Conservation (phyloP, 2,888 invertebrate genomes). For the Criorhina ranunculi region DNA sequence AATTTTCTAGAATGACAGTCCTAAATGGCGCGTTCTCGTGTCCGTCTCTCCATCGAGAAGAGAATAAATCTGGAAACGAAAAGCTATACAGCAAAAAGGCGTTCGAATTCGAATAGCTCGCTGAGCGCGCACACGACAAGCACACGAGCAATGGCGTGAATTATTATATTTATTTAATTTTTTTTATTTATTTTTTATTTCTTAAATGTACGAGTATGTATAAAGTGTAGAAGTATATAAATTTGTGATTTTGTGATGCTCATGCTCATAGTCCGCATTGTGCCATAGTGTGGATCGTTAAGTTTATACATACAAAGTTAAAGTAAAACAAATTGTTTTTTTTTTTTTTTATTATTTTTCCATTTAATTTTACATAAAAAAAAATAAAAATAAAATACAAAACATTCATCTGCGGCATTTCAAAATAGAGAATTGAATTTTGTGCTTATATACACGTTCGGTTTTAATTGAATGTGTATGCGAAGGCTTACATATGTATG, state of each 20-base stretch:
- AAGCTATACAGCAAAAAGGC: slow-evolving; percentile 67
- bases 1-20: slow-evolving; percentile 41
- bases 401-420: slow-evolving; percentile 15
- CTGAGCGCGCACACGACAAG: slow-evolving; percentile 59
- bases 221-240: slow-evolving; percentile 25
- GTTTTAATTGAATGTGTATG: not conserved
- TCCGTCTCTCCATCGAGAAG: slow-evolving; percentile 61
- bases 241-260: slow-evolving; percentile 59
- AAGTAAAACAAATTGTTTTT: slow-evolving; percentile 9
- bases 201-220: slow-evolving; percentile 21
- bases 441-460: too few species aligned
- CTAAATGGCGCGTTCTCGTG: slow-evolving; percentile 29
- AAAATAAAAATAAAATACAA: slow-evolving; percentile 20
- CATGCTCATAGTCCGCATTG: not conserved
- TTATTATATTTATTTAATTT: slow-evolving; percentile 37
- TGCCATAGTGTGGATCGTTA: slow-evolving; percentile 30
- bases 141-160: slow-evolving; percentile 67
- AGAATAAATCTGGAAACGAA: slow-evolving; percentile 63
- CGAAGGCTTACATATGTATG: not conserved
- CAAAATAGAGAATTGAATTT: slow-evolving; percentile 12
- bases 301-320: slow-evolving; percentile 26
- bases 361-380: slow-evolving; percentile 26
- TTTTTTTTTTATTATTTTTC: slow-evolving; percentile 34
- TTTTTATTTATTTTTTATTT: slow-evolving; percentile 18
- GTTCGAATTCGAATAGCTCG: slow-evolving; percentile 65